Conservation (phyloP, 2,113 vertebrate species). For the Oceanites oceanicus region DNA sequence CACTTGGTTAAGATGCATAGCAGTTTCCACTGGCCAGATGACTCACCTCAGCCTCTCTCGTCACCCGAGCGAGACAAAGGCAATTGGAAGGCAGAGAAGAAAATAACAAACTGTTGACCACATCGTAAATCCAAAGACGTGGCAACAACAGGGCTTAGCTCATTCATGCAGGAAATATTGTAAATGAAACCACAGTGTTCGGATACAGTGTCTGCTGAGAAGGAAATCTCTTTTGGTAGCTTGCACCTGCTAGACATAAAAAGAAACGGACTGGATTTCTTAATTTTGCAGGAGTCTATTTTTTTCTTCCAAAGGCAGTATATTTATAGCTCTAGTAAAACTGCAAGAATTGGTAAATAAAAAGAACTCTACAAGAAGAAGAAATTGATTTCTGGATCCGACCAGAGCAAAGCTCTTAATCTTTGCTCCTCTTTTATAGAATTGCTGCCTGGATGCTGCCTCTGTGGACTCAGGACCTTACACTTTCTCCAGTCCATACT, state of each 20-base stretch:
- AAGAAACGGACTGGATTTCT: background rate
- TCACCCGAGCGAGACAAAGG: background rate
- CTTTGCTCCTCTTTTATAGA: constrained; percentile 17
- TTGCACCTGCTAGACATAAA: constrained; percentile 17
- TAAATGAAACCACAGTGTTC: background rate
- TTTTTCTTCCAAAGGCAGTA: background rate
- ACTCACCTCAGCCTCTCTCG: background rate
- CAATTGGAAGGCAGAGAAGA: background rate
- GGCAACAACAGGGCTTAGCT: constrained; percentile 7
- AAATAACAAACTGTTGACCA: constrained; percentile 43
- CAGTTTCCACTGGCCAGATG: background rate
- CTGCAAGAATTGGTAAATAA: background rate
- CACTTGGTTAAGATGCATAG: background rate
- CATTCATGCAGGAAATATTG: constrained; percentile 2
- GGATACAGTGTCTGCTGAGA: background rate
- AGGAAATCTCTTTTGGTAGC: constrained; percentile 18
- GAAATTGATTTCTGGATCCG: constrained; percentile 31
- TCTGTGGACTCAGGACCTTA: background rate
- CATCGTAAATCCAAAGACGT: constrained; percentile 1
- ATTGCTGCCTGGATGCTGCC: background rate
- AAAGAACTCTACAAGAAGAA: background rate
- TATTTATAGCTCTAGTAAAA: constrained; percentile 15
- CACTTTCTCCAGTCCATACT: background rate
- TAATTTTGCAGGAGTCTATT: background rate
- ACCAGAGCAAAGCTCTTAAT: constrained; percentile 18